Evolutionary conservation across 2,113 vertebrate species (phyloP), one percentile per base, ranked within the genome.

Genomic region (Garra rufa): DNA sequence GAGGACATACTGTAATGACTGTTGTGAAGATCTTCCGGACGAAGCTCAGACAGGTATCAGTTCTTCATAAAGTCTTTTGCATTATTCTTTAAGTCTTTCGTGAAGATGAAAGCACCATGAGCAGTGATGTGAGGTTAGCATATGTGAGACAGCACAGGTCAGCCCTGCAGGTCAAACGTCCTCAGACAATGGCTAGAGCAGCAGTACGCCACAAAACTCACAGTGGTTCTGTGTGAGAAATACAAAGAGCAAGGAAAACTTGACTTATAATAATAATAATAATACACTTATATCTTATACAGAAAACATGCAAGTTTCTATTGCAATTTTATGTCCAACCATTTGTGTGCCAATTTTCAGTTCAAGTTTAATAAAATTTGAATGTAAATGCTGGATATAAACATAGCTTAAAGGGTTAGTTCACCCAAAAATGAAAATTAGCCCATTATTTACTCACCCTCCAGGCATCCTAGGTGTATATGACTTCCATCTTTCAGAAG

Each of bases 171-270:
- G 94, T 98, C 93, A 92, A 99, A 99, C 84, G 94, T 96, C 93
- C 94, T 95, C 90, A 98, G 95, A 94, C 97, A 99, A 73, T 92
- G 95, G 91, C 94, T 96, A 90, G 98, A 99, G 92, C 98, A 99
- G 95, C 98, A 99, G 90, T 99, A 99, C 24, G 97, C 98, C 91
- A 99, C 96, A 89, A 99, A 99, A 90, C 96, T 98, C 79, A 99
- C 96, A 2, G 96, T 90, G n/a, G 96, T 97, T 93, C 96, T 98
- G 92, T 93, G n/a, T 57, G 1, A 80, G 28, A 76, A 21, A 46
- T 15, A 55, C 50, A 50, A 28, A 52, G 48, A 41, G 17, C 44
- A 30, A 80, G 43, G 83, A 57, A 76, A 43, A 46, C 28, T 8
- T 11, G 13, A 26, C 70, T 46, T 44, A 15, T n/a, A n/a, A n/a